phyloP scores from a whole-genome alignment of 1,140 invertebrate genomes.

The Brachystomella parvula region DNA sequence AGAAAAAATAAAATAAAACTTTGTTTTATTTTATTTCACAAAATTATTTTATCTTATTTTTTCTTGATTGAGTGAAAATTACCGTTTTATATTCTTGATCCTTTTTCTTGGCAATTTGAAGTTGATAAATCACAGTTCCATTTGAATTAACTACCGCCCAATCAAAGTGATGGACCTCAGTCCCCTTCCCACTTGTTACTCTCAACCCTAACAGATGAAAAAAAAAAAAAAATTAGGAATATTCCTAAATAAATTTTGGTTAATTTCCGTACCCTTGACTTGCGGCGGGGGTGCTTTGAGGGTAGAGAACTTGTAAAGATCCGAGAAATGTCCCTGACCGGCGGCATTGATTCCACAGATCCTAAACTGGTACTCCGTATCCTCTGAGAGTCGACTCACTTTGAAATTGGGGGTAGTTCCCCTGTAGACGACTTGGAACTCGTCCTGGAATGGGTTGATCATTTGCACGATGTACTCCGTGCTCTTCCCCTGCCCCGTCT shows the following conservation, averaged over 20 bases:
- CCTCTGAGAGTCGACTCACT: constrained; percentile 69
- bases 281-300: constrained; percentile 65
- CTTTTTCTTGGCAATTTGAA: constrained; percentile 32
- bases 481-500: constrained; percentile 55
- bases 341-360: constrained; percentile 75
- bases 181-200: constrained; percentile 20
- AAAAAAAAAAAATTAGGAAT: neutral
- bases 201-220: constrained; percentile 22
- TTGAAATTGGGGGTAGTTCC: constrained; percentile 66
- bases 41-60: constrained; percentile 1
- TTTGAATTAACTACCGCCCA: constrained; percentile 29
- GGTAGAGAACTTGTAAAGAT: constrained; percentile 59
- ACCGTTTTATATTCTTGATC: constrained; percentile 37
- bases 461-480: constrained; percentile 72
- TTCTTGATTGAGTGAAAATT: constrained; percentile 10
- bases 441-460: constrained; percentile 55
- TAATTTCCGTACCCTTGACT: constrained; percentile 52
- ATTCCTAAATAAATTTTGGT: neutral
- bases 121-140: constrained; percentile 29
- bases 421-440: constrained; percentile 66
- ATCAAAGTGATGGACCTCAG: constrained; percentile 24
- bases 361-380: constrained; percentile 67
- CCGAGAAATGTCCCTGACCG: constrained; percentile 68
- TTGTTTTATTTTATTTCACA: constrained; percentile 6
- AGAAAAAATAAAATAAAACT: constrained; percentile 17